Evolutionary conservation across 2,113 vertebrate species (phyloP), one percentile per base, ranked within the genome.

Genomic region (Perca fluviatilis): DNA sequence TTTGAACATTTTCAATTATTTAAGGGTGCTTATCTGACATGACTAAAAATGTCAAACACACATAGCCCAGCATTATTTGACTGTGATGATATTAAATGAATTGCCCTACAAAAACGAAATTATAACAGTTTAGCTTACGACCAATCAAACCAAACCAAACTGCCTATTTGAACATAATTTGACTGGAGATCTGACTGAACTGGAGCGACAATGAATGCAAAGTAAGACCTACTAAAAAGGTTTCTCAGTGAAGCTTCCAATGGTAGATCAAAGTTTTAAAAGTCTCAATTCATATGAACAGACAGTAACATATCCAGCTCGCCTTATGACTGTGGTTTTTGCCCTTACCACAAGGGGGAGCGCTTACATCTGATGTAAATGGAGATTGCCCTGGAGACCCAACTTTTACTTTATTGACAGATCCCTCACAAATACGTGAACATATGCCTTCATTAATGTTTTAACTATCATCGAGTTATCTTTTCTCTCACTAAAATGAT

Each of bases 331-430:
- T 80, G 81, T 60, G n/a, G 12, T 74, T 86, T 74, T 72, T 91
- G 56, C 91, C 91, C 88, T 78, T 1, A 54, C 86, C 92, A 93
- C 93, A 84, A 91, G 92, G 80, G 83, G 93, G 92, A 47, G 89
- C 14, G 40, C 77, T 81, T 85, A 69, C 61, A 90, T 83, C 40
- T 89, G 61, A 77, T 65, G 67, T 70, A 72, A 85, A 58, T 56
- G 0, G 2, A 50, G 23, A 71, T 81, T 68, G 9, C 23, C 27
- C 51, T 30, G 6, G 75, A 54, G 23, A 56, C 50, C 63, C 7
- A 62, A 76, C 23, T 69, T 79, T 21, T 4, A 54, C 49, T 67
- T 16, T 13, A 12, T 3, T 33, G 21, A 25, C 43, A 63, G 12
- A 50, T 71, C 36, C 16, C 3, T 51, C 21, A 13, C n/a, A 23